phyloP scores from a whole-genome alignment of 2,888 invertebrate genomes.

The Periphyllus acericola region DNA sequence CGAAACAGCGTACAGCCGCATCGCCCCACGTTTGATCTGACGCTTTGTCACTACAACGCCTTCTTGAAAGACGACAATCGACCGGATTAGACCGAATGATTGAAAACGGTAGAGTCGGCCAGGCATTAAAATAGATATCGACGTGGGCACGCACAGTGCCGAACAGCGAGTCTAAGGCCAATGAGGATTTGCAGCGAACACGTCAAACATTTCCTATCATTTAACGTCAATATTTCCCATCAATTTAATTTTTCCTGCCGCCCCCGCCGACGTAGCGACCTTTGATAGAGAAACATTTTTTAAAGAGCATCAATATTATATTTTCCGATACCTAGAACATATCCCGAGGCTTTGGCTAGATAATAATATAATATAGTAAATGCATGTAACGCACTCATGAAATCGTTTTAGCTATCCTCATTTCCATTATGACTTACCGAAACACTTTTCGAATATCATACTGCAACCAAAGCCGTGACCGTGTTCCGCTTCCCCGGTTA shows the following conservation, averaged over 20 bases:
- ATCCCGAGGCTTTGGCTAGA: too few relatives aligned
- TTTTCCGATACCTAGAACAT: background rate
- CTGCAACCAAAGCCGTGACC: too few relatives aligned
- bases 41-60: constrained; percentile 21
- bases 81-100: constrained; percentile 45
- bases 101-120: constrained; percentile 37
- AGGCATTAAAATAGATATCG: constrained; percentile 48
- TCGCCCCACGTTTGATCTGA: background rate
- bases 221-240: constrained; percentile 37
- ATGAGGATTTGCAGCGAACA: constrained; percentile 20
- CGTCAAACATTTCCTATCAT: constrained; percentile 37
- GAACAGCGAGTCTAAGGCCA: background rate
- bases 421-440: too few relatives aligned
- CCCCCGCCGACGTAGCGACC: background rate
- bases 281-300: background rate
- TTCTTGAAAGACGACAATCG: background rate
- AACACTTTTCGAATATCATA: too few relatives aligned
- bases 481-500: too few relatives aligned
- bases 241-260: constrained; percentile 3
- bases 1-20: background rate
- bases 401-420: too few relatives aligned
- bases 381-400: too few relatives aligned
- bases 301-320: background rate
- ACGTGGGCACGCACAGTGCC: background rate
- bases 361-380: too few relatives aligned